A percentile compares a stretch with the other conserved stretches of the same genome.
Evolutionary conservation across 2,888 invertebrate species (phyloP).

Genomic region (Falcaria lacertinaria): DNA sequence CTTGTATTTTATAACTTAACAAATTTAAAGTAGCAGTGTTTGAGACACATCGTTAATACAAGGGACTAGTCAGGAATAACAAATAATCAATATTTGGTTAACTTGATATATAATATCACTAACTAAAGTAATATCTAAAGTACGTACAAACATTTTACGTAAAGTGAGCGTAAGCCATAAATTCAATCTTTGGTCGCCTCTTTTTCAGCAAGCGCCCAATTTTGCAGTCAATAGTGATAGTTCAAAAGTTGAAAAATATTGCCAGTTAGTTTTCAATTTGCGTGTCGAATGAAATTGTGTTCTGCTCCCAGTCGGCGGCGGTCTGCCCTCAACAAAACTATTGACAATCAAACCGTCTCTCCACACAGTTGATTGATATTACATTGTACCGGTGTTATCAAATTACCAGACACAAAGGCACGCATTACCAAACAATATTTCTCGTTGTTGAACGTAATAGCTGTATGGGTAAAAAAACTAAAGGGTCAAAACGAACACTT

Average conservation of each 20-base stretch:
- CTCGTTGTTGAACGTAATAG: constrained; percentile 8
- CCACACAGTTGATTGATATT: constrained; percentile 1
- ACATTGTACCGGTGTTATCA: constrained; percentile 7
- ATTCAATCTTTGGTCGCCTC: constrained; percentile 65
- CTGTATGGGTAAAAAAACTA: constrained; percentile 13
- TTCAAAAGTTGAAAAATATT: constrained; percentile 72
- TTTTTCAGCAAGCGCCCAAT: constrained; percentile 54
- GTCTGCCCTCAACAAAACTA: constrained; percentile 33
- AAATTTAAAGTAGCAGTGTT: too few species aligned
- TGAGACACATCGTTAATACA: too few species aligned
- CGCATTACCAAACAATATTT: constrained; percentile 13
- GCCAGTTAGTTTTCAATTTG: constrained; percentile 63
- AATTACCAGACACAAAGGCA: constrained; percentile 15
- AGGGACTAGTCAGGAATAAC: too few species aligned
- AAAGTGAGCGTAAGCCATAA: constrained; percentile 58
- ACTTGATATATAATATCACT: constrained; percentile 17
- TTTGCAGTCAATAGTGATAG: constrained; percentile 71
- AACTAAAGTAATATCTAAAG: constrained; percentile 36
- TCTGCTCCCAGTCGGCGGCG: constrained; percentile 17
- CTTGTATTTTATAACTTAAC: too few species aligned
- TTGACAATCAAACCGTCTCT: constrained; percentile 36
- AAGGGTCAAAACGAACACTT: constrained; percentile 41
- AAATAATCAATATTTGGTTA: too few species aligned
- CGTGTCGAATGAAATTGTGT: constrained; percentile 42
- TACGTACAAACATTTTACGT: constrained; percentile 45